Conservation (phyloP, 1,140 invertebrate genomes). For the Asbolus verrucosus region DNA sequence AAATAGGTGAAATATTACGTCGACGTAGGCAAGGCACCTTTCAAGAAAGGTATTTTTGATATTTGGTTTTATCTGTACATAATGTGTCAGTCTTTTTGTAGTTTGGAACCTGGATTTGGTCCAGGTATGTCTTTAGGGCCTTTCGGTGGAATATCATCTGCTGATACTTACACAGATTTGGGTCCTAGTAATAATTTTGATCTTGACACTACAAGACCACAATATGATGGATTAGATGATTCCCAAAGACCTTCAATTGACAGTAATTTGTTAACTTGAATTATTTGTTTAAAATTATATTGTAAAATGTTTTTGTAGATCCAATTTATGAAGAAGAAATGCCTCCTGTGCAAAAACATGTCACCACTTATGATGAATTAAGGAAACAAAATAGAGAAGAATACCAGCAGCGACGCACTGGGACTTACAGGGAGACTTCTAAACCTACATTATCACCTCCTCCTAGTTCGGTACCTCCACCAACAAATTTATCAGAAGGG, state of each 20-base stretch:
- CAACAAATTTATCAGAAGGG: slow-evolving; percentile 5
- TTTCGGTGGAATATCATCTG: slow-evolving; percentile 60
- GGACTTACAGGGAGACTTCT: slow-evolving; percentile 54
- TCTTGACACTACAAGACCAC: slow-evolving; percentile 66
- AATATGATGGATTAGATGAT: slow-evolving; percentile 67
- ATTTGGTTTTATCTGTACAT: too few relatives aligned
- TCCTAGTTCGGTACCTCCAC: neutral
- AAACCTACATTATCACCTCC: neutral
- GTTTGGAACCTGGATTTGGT: slow-evolving; percentile 61
- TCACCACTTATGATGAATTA: slow-evolving; percentile 71
- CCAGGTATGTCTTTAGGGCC: slow-evolving; percentile 66
- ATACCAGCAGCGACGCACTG: slow-evolving; percentile 65
- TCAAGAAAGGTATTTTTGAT: slow-evolving; percentile 60
- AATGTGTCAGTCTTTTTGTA: slow-evolving; percentile 52
- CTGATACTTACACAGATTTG: slow-evolving; percentile 66
- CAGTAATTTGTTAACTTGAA: slow-evolving; percentile 63
- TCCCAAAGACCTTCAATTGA: slow-evolving; percentile 66
- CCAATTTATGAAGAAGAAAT: slow-evolving; percentile 63
- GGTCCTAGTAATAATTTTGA: slow-evolving; percentile 62
- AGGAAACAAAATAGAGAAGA: slow-evolving; percentile 71
- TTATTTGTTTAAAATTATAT: slow-evolving; percentile 13
- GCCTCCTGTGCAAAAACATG: slow-evolving; percentile 61
- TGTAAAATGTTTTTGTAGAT: slow-evolving; percentile 53
- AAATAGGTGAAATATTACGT: slow-evolving; percentile 71
- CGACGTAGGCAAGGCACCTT: slow-evolving; percentile 66